Conservation (phyloP, 2,797 vertebrate genomes). For the Sebastes nivosus region DNA sequence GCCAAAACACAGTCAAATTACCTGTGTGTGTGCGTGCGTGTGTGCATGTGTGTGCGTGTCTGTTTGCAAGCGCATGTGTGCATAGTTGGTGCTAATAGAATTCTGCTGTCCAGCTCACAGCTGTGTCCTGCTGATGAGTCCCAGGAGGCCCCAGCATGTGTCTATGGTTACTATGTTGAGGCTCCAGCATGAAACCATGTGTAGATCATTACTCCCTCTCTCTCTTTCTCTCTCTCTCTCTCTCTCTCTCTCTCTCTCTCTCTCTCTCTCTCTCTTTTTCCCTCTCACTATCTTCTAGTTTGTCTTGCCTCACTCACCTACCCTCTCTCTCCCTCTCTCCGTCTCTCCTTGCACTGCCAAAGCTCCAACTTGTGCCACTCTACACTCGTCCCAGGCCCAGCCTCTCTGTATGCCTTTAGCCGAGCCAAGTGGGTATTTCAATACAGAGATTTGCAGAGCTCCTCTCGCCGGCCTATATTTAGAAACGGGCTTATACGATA, state of each 20-base stretch:
- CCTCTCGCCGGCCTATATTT: conserved; percentile 50
- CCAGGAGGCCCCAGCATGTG: conserved; percentile 83
- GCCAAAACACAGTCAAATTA: conserved; percentile 62
- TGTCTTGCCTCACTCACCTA: conserved; percentile 29
- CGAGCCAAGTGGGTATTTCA: conserved; percentile 61
- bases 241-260: background rate
- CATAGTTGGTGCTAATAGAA: conserved; percentile 83
- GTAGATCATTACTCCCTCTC: conserved; percentile 79
- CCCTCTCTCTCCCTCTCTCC: conserved; percentile 19
- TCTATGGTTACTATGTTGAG: conserved; percentile 85
- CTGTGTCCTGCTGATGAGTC: conserved; percentile 86
- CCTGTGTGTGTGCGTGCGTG: conserved; percentile 19
- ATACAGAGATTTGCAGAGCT: conserved; percentile 53
- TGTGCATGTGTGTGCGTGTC: background rate
- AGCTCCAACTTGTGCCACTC: conserved; percentile 73
- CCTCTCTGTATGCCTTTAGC: conserved; percentile 56
- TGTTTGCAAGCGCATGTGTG: conserved; percentile 59
- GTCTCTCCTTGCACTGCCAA: conserved; percentile 60
- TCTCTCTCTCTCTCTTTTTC: background rate
- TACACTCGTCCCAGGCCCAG: conserved; percentile 51
- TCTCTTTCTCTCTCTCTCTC: conserved; percentile 24
- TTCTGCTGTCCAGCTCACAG: conserved; percentile 85
- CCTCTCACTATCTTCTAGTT: conserved; percentile 47
- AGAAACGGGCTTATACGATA: conserved; percentile 46
- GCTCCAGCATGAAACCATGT: conserved; percentile 82